phyloP scores from a whole-genome alignment of 2,113 vertebrate genomes.

The Pitta sordida region DNA sequence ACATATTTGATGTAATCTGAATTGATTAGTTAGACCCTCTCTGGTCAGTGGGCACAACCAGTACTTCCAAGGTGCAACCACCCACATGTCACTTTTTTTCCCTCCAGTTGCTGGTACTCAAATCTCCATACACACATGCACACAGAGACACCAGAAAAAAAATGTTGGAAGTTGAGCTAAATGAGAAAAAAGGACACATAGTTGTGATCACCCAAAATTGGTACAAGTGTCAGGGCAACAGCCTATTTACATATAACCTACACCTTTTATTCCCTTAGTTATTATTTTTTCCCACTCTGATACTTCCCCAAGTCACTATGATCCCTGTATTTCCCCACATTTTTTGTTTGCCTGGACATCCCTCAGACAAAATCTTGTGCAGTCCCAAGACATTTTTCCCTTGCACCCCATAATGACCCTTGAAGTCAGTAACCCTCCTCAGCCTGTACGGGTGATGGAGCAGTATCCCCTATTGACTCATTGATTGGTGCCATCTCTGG shows the following conservation, averaged over 20 bases:
- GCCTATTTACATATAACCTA: neutral
- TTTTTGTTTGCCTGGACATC: neutral
- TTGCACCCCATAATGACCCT: neutral
- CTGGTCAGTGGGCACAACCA: neutral
- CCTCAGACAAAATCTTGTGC: neutral
- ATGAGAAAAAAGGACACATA: neutral
- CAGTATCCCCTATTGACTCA: neutral
- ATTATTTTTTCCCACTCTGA: neutral
- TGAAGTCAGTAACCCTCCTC: neutral
- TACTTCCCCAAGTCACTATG: neutral
- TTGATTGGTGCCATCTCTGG: neutral
- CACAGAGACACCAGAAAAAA: neutral
- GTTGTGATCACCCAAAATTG: neutral
- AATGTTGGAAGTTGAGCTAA: neutral
- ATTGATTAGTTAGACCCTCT: neutral
- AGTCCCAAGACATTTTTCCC: neutral
- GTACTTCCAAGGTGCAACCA: neutral
- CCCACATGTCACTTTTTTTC: accelerated
- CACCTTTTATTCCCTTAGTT: neutral
- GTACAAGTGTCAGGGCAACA: accelerated
- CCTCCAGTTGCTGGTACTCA: neutral
- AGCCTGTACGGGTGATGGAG: accelerated
- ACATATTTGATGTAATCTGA: neutral
- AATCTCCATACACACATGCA: neutral
- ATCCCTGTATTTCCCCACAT: neutral